These are phyloP conservation scores for Dipodomys stephensi DNA, from an alignment of 2,113 vertebrate species.

Conservation along the genomic window DNA sequence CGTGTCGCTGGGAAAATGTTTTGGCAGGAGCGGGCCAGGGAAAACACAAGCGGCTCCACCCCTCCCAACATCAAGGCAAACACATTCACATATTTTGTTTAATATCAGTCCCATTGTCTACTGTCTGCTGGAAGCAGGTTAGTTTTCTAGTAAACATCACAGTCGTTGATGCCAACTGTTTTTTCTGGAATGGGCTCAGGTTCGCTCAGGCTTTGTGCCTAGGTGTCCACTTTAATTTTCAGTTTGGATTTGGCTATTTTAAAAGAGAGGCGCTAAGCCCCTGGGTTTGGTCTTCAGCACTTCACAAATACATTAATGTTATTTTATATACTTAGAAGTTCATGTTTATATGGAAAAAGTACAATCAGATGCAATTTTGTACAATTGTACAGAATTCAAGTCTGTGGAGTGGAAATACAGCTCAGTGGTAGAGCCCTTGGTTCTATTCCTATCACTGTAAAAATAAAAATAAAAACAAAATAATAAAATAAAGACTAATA, in stretches of 20 bases:
- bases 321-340: neutral
- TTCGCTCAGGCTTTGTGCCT: neutral
- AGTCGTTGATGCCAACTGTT: neutral
- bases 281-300: neutral
- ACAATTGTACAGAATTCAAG: neutral
- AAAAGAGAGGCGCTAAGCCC: neutral
- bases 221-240: too few relatives aligned
- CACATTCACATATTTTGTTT: neutral
- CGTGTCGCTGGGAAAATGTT: constrained; percentile 63
- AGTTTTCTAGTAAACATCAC: constrained; percentile 72
- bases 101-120: constrained; percentile 50
- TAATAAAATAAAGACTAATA: neutral
- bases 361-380: neutral
- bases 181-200: constrained; percentile 29
- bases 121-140: constrained; percentile 60
- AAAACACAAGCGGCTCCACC: constrained; percentile 48
- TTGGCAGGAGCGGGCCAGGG: constrained; percentile 57
- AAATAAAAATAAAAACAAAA: neutral
- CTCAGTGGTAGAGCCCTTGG: too few relatives aligned
- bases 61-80: constrained; percentile 34
- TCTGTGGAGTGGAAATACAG: neutral
- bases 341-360: neutral
- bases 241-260: neutral
- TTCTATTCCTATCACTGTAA: neutral
- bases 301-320: neutral